A percentile compares a stretch with the other conserved stretches of the same genome.
Evolutionary conservation across 2,888 invertebrate species (phyloP).

Genomic region (Bombyx huttoni): DNA sequence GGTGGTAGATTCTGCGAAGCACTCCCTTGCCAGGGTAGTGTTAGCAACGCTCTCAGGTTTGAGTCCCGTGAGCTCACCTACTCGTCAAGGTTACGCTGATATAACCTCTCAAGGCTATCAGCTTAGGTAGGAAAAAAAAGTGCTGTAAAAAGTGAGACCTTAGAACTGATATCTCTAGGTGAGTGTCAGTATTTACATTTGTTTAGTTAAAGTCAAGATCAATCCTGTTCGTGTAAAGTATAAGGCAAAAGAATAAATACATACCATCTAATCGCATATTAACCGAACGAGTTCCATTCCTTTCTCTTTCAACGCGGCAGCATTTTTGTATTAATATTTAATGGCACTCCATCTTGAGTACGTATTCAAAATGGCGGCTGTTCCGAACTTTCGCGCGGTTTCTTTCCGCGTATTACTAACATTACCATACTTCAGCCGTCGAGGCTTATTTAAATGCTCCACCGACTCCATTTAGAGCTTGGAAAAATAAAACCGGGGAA

Average conservation of each 20-base stretch:
- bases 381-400: constrained; percentile 47
- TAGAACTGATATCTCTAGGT: too few relatives aligned
- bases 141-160: too few relatives aligned
- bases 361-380: constrained; percentile 61
- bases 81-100: too few relatives aligned
- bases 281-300: constrained; percentile 3
- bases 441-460: constrained; percentile 73
- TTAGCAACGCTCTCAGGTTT: too few relatives aligned
- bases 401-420: constrained; percentile 66
- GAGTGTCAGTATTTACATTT: too few relatives aligned
- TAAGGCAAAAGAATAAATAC: neutral
- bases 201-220: neutral
- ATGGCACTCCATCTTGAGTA: constrained; percentile 20
- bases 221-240: neutral
- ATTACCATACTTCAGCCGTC: constrained; percentile 70
- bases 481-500: constrained; percentile 69
- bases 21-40: too few relatives aligned
- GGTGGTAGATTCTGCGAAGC: too few relatives aligned
- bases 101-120: too few relatives aligned
- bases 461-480: constrained; percentile 73
- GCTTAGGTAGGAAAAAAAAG: too few relatives aligned
- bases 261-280: constrained; percentile 5
- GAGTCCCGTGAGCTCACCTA: too few relatives aligned
- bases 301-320: constrained; percentile 7
- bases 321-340: constrained; percentile 16